A percentile compares a stretch with the other conserved stretches of the same genome.
phyloP scores from a whole-genome alignment of 2,797 vertebrate species.

The Lutjanus campechanus region DNA sequence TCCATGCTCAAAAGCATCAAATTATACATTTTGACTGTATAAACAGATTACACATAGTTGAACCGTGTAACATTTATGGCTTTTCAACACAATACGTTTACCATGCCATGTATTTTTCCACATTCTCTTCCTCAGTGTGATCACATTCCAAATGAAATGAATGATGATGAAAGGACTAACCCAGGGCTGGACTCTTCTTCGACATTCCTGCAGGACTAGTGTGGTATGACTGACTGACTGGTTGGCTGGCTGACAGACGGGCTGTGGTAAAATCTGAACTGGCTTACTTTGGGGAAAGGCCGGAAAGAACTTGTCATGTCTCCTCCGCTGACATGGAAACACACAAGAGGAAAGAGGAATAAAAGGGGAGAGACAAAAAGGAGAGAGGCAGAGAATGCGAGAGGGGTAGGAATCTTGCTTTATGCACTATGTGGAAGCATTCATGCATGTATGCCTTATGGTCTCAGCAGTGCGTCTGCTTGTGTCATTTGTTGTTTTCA shows the following conservation, averaged over 20 bases:
- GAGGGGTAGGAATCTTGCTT: constrained; percentile 44
- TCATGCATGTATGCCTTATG: constrained; percentile 44
- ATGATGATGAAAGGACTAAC: constrained; percentile 56
- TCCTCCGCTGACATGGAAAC: constrained; percentile 71
- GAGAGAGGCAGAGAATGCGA: constrained; percentile 33
- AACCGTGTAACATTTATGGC: constrained; percentile 52
- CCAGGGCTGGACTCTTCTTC: constrained; percentile 50
- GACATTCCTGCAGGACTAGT: constrained; percentile 59
- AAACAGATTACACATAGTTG: constrained; percentile 57
- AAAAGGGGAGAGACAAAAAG: constrained; percentile 39
- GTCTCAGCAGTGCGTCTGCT: constrained; percentile 25
- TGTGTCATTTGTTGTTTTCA: constrained; percentile 66
- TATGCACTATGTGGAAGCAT: constrained; percentile 53
- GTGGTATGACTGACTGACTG: constrained; percentile 66
- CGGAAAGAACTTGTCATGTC: constrained; percentile 83
- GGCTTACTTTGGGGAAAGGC: constrained; percentile 68
- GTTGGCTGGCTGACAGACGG: constrained; percentile 63
- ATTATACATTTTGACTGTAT: constrained; percentile 47
- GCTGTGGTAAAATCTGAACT: constrained; percentile 75
- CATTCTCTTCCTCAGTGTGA: constrained; percentile 39
- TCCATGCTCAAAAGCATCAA: constrained; percentile 33
- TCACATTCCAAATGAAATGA: constrained; percentile 61
- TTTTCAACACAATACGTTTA: constrained; percentile 54
- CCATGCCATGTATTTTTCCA: constrained; percentile 51
- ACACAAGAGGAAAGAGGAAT: constrained; percentile 49